Conservation (phyloP, 92 coral and sea anemone species). For the Palythoa caribaeorum region DNA sequence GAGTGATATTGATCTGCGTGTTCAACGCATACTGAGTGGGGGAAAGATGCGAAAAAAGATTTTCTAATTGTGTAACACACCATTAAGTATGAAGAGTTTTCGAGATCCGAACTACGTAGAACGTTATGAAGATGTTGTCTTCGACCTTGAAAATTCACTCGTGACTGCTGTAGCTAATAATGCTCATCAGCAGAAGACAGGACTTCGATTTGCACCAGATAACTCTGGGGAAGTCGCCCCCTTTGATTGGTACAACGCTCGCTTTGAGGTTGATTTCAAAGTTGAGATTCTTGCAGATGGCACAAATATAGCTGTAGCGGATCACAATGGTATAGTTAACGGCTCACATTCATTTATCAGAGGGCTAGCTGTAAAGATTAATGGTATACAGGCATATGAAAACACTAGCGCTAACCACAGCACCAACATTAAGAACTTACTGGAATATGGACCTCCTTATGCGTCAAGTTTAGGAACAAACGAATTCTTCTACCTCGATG, state of each 20-base stretch:
- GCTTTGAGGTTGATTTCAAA: conserved; percentile 3
- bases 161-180: neutral
- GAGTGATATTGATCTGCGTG: neutral
- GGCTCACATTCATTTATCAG: neutral
- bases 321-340: neutral
- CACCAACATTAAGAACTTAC: neutral
- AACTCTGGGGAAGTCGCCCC: conserved; percentile 20
- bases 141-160: conserved; percentile 36
- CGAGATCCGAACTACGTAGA: conserved; percentile 25
- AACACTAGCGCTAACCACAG: neutral
- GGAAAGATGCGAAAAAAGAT: neutral
- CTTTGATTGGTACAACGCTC: conserved; percentile 41
- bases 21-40: neutral
- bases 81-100: neutral
- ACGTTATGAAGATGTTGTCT: conserved; percentile 35
- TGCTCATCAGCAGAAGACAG: conserved; percentile 4
- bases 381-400: neutral
- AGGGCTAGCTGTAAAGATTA: neutral
- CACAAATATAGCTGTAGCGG: neutral
- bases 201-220: conserved; percentile 1
- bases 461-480: neutral
- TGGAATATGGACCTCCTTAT: neutral
- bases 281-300: neutral
- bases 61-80: neutral
- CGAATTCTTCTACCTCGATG: neutral